Conservation (phyloP, 2,113 vertebrate species). For the Rhinoptilus africanus region DNA sequence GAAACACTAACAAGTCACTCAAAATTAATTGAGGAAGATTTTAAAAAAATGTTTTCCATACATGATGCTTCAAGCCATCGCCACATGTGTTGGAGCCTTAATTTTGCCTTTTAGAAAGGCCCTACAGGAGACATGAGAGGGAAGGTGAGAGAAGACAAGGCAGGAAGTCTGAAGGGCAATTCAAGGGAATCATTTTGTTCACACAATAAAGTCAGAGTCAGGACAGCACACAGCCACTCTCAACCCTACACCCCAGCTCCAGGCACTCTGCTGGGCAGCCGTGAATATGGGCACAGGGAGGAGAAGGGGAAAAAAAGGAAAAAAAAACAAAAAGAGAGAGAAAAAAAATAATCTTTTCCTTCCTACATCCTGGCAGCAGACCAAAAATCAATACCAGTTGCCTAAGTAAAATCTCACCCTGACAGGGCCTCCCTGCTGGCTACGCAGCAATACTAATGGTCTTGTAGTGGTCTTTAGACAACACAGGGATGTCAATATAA, state of each 20-base stretch:
- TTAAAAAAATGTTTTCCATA: not conserved
- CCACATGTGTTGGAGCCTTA: not conserved
- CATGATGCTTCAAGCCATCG: not conserved
- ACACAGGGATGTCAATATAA: constrained; percentile 76
- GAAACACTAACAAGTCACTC: not conserved
- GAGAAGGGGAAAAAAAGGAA: not conserved
- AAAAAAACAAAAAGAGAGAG: not conserved
- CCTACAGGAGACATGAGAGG: not conserved
- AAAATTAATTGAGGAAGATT: not conserved
- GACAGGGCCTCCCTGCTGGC: constrained; percentile 66
- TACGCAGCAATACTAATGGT: constrained; percentile 65
- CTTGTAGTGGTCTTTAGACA: constrained; percentile 71
- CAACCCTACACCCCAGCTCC: not conserved
- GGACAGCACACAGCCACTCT: not conserved
- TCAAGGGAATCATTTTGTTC: not conserved
- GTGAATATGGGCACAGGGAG: not conserved
- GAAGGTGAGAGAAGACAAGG: not conserved
- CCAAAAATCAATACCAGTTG: constrained; percentile 75
- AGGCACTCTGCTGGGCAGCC: not conserved
- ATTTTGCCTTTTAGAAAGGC: not conserved
- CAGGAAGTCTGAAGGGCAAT: not conserved
- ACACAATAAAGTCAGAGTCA: not conserved
- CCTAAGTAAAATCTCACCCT: constrained; percentile 72
- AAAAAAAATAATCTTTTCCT: not conserved
- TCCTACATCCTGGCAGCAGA: constrained; percentile 13